Conservation (phyloP, 2,888 invertebrate species). For the Brachynemurus nebulosus region DNA sequence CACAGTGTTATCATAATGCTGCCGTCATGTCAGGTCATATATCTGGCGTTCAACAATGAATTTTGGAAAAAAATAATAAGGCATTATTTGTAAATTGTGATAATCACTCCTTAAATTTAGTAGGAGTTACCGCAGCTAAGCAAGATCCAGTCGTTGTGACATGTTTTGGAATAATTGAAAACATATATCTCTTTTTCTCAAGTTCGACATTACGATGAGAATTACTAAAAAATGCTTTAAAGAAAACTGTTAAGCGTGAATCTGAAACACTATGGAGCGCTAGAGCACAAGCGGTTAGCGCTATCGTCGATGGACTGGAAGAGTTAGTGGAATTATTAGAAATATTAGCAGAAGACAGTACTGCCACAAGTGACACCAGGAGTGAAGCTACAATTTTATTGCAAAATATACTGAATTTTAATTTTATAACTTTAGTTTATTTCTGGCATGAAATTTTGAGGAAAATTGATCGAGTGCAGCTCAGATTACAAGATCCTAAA, state of each 20-base stretch:
- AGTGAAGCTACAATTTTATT: slow-evolving; percentile 14
- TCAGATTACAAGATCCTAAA: slow-evolving; percentile 15
- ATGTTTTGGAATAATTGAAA: not conserved
- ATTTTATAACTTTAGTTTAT: slow-evolving; percentile 15
- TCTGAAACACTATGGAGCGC: slow-evolving; percentile 18
- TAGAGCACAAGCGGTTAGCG: slow-evolving; percentile 15
- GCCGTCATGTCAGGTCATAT: too few relatives aligned
- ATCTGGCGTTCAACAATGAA: too few relatives aligned
- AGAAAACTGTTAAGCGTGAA: slow-evolving; percentile 16
- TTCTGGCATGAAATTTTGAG: slow-evolving; percentile 16
- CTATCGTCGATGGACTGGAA: slow-evolving; percentile 10
- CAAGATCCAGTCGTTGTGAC: not conserved
- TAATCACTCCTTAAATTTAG: not conserved
- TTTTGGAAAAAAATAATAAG: not conserved
- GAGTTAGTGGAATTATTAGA: slow-evolving; percentile 1
- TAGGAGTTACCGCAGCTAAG: not conserved
- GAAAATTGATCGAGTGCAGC: slow-evolving; percentile 15
- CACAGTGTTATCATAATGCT: too few relatives aligned
- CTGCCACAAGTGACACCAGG: slow-evolving; percentile 11
- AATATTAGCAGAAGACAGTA: slow-evolving; percentile 12
- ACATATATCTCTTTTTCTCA: slow-evolving; percentile 15
- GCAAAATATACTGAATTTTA: slow-evolving; percentile 13
- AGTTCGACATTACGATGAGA: slow-evolving; percentile 14
- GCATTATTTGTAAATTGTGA: not conserved
- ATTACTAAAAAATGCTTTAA: too few relatives aligned